Percentiles rank a stretch among this genome's conserved stretches.
These are phyloP conservation scores for Eucidaris tribuloides DNA, from an alignment of 35 echinoderm and acorn worm genomes.

Conservation along the genomic window DNA sequence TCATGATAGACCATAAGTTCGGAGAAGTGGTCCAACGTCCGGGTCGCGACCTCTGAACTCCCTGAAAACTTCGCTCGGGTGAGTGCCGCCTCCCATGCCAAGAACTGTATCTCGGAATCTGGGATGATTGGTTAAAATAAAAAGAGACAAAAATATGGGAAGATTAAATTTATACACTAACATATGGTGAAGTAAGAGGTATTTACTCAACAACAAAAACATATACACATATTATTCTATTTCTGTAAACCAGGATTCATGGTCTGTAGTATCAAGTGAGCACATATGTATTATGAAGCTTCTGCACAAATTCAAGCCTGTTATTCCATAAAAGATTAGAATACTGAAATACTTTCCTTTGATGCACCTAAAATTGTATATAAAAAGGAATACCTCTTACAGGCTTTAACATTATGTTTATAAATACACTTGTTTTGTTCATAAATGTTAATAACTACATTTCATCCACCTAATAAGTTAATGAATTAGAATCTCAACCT, in stretches of 20 bases:
- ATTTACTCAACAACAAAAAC: not conserved
- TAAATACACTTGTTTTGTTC: no score
- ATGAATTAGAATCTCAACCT: no score
- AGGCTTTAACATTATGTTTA: no score
- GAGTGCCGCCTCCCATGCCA: constrained; percentile 83
- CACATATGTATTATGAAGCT: not conserved
- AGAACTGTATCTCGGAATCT: constrained; percentile 91
- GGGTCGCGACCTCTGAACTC: constrained; percentile 93
- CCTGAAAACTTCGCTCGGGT: constrained; percentile 82
- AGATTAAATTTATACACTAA: not conserved
- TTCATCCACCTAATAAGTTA: no score
- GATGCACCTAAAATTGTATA: no score
- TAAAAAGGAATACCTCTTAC: no score
- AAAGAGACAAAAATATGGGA: not conserved
- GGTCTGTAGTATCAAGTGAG: not conserved
- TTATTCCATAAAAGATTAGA: not conserved
- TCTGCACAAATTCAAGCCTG: not conserved
- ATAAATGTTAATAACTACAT: no score
- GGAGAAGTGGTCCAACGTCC: constrained; percentile 67
- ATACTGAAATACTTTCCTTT: not conserved
- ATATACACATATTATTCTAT: not conserved
- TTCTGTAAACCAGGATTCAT: not conserved
- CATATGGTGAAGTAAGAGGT: not conserved
- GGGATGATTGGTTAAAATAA: no score
- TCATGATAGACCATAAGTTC: constrained; percentile 77